These are phyloP conservation scores for Pachydiplax longipennis DNA, from an alignment of 2,888 invertebrate species.

Conservation along the genomic window DNA sequence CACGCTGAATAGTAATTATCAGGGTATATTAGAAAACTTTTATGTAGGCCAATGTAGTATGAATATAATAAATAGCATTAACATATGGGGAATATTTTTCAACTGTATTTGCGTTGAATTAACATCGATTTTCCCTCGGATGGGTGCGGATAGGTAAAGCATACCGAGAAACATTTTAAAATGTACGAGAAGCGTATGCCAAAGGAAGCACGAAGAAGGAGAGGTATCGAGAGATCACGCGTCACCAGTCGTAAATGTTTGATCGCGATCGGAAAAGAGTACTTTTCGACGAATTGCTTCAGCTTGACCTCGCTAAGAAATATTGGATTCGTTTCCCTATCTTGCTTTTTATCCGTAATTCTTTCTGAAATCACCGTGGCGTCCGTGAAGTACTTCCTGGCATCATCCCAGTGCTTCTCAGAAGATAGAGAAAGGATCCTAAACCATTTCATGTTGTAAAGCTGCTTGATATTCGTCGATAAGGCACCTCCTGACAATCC, in stretches of 20 bases:
- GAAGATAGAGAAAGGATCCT: neutral
- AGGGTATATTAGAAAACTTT: too few species aligned
- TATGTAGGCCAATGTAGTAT: too few species aligned
- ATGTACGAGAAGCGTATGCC: too few species aligned
- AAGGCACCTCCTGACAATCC: neutral
- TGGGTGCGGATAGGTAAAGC: too few species aligned
- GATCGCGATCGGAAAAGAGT: neutral
- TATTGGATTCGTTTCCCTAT: neutral
- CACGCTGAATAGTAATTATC: too few species aligned
- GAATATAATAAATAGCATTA: too few species aligned
- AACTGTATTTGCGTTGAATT: too few species aligned
- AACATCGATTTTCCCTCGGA: too few species aligned
- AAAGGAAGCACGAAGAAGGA: too few species aligned
- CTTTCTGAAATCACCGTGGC: neutral
- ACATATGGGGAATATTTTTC: too few species aligned
- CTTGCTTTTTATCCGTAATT: neutral
- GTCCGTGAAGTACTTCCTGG: neutral
- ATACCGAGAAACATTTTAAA: too few species aligned
- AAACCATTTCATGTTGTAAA: neutral
- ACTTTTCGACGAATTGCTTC: neutral
- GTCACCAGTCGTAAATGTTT: neutral
- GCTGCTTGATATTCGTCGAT: neutral
- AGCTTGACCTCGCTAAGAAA: neutral
- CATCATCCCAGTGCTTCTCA: neutral
- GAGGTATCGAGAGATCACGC: neutral